Conservation (phyloP, 2,888 invertebrate genomes). For the Dusona sp. region DNA sequence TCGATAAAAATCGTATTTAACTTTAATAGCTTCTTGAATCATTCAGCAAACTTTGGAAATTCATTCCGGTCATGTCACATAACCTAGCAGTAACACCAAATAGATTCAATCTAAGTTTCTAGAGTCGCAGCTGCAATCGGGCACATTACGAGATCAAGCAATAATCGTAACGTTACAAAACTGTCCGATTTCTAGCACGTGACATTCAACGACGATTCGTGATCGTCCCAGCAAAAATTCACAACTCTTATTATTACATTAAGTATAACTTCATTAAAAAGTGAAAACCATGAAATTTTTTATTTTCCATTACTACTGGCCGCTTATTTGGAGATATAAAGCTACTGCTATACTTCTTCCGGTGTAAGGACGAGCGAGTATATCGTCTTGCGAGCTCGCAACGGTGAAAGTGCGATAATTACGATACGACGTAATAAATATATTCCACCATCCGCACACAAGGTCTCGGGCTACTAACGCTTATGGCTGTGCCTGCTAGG, state of each 20-base stretch:
- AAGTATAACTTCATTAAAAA: background rate
- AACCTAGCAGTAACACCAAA: background rate
- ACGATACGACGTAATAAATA: slow-evolving; percentile 78
- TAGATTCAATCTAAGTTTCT: background rate
- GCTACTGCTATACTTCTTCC: slow-evolving; percentile 68
- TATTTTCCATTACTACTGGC: slow-evolving; percentile 1
- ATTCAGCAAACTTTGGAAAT: background rate
- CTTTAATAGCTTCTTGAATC: background rate
- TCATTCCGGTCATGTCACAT: background rate
- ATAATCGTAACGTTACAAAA: background rate
- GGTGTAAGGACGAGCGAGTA: slow-evolving; percentile 76
- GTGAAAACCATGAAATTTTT: slow-evolving; percentile 8
- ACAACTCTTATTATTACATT: background rate
- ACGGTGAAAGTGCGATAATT: slow-evolving; percentile 81
- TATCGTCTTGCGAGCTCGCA: slow-evolving; percentile 61
- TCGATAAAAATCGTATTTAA: background rate
- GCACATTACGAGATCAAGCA: background rate
- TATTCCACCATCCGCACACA: slow-evolving; percentile 77
- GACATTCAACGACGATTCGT: background rate
- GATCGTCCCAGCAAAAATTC: background rate
- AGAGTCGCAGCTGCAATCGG: background rate
- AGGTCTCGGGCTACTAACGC: slow-evolving; percentile 34
- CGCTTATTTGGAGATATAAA: slow-evolving; percentile 44
- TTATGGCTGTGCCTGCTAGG: slow-evolving; percentile 27
- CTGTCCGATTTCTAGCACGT: background rate